Conservation (phyloP, 2,113 vertebrate species). For the human (Homo sapiens) region DNA sequence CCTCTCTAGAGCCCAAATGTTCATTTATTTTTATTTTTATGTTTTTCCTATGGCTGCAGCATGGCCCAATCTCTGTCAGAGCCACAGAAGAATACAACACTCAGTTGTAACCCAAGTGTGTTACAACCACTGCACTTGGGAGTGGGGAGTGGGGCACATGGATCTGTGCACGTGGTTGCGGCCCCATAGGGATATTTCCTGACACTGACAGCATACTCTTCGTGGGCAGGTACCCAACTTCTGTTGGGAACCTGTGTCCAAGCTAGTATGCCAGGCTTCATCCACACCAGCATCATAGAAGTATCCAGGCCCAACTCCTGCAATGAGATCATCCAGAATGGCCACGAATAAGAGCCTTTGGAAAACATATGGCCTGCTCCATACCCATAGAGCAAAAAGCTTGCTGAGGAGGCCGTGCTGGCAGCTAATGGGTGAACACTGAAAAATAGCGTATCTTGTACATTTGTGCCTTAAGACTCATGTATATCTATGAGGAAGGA, state of each 20-base stretch:
- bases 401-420: conserved; percentile 90
- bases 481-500: conserved; percentile 95
- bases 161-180: rapidly evolving
- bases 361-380: conserved; percentile 73
- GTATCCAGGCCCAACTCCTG: conserved; percentile 92
- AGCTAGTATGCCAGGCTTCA: conserved; percentile 87
- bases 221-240: conserved; percentile 88
- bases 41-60: not conserved
- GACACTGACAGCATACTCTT: not conserved
- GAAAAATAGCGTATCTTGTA: conserved; percentile 74
- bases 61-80: not conserved
- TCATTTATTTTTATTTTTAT: not conserved
- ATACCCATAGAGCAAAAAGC: conserved; percentile 91
- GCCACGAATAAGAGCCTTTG: conserved; percentile 86
- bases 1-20: not conserved
- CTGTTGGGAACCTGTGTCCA: conserved; percentile 89
- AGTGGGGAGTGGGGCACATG: rapidly evolving
- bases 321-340: conserved; percentile 88
- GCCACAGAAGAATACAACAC: not conserved
- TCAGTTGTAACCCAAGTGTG: not conserved
- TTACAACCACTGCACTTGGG: rapidly evolving
- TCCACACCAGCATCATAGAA: conserved; percentile 94
- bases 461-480: conserved; percentile 92
- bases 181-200: not conserved
- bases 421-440: conserved; percentile 85